Conservation (phyloP, 2,888 invertebrate species). For the Nebria brevicollis region DNA sequence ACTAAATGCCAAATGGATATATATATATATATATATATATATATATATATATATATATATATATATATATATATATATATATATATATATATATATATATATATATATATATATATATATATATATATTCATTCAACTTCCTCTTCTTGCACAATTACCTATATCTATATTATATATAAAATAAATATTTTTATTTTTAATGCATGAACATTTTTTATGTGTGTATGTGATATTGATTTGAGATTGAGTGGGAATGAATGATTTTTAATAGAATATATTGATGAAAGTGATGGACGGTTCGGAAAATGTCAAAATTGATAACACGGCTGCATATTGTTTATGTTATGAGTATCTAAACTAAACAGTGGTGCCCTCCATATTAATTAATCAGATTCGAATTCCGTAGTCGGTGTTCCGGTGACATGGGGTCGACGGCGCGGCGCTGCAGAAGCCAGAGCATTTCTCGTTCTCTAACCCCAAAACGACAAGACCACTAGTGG, state of each 20-base stretch:
- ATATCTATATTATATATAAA: too few species aligned
- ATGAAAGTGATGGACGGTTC: background rate
- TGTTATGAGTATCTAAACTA: background rate
- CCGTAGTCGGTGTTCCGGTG: background rate
- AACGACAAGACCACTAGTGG: background rate
- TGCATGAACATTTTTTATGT: too few species aligned
- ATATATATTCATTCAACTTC: too few species aligned
- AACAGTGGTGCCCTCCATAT: slow-evolving; percentile 3
- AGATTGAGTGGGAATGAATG: background rate
- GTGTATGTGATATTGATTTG: too few species aligned
- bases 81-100: too few species aligned
- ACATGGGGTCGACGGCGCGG: background rate
- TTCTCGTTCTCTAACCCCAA: slow-evolving; percentile 1
- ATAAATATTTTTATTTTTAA: too few species aligned
- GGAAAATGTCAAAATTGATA: background rate
- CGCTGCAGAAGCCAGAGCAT: background rate
- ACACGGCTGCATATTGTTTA: background rate
- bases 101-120: too few species aligned
- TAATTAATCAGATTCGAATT: slow-evolving; percentile 22
- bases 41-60: too few species aligned
- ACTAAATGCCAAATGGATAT: background rate
- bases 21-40: too few species aligned
- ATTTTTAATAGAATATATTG: background rate
- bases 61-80: too few species aligned
- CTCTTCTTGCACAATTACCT: too few species aligned